Conservation (phyloP, 1,140 invertebrate species). For the Musca vetustissima region DNA sequence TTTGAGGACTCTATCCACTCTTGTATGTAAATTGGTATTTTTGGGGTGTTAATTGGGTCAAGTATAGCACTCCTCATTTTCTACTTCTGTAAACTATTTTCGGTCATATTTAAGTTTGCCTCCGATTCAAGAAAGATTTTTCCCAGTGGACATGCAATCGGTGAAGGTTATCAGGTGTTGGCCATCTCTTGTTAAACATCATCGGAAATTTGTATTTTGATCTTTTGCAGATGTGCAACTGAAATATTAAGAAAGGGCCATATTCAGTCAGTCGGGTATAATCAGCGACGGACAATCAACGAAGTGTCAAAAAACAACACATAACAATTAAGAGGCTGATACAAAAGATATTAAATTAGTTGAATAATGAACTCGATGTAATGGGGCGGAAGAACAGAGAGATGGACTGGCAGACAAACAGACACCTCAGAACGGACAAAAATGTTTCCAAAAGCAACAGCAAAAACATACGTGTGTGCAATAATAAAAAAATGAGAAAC, state of each 20-base stretch:
- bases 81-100: too few species aligned
- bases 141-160: too few species aligned
- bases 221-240: background rate
- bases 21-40: too few species aligned
- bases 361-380: slow-evolving; percentile 5
- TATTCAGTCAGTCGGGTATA: too few species aligned
- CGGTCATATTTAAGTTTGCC: too few species aligned
- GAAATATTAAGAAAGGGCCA: background rate
- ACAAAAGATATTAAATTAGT: slow-evolving; percentile 22
- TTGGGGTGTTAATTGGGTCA: too few species aligned
- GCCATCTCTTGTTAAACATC: slow-evolving; percentile 15
- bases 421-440: too few species aligned
- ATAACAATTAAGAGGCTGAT: slow-evolving; percentile 18
- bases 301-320: slow-evolving; percentile 19
- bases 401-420: background rate
- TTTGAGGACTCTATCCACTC: too few species aligned
- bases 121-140: too few species aligned
- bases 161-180: slow-evolving; percentile 9
- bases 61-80: too few species aligned
- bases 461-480: background rate
- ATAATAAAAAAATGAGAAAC: background rate
- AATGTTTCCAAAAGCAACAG: background rate
- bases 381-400: too few species aligned
- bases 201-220: slow-evolving; percentile 1
- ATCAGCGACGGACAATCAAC: background rate